Evolutionary conservation across 2,113 vertebrate genomes (phyloP), one percentile per base, ranked within the genome.

Genomic region (Dasyprocta punctata): DNA sequence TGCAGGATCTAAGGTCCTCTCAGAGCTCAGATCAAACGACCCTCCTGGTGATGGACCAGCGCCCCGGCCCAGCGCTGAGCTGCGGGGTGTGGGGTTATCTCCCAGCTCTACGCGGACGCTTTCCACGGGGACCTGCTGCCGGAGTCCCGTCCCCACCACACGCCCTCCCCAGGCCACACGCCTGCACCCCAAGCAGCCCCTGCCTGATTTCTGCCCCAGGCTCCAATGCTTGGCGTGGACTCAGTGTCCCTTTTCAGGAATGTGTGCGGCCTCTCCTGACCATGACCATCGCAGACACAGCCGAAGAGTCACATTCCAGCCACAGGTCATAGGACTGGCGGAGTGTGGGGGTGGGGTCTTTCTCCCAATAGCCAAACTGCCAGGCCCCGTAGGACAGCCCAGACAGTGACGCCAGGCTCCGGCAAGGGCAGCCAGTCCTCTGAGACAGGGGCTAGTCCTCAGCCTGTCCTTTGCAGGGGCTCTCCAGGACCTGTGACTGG

Each of bases 171-270:
- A 38, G 33, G 30, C 47, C 36, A 24, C 78, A 54, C 22, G 77
- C n/a, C 61, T 63, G 38, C 54, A 60, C 44, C 54, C 41, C 19
- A 6, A n/a, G 44, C 2, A 44, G 58, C 86, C 33, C n/a, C 30
- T 61, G 19, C 69, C n/a, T 30, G 54, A 17, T 75, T 90, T 97
- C 92, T 65, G 58, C 69, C 92, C 2, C 0, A 61, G 83, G 26
- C 82, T 54, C 36, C 41, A 4, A 3, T 13, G 84, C 81, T 93
- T 92, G 91, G 77, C 84, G 0, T 0, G 47, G 65, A 92, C 90
- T 87, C 69, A 28, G 41, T 86, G 87, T 94, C 71, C 85, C n/a
- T 92, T 54, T 58, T 56, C 65, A 92, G 90, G 90, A 98, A 96
- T 90, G 69, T 20, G 7, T 69, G 60, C 52, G 91, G 75, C 92